Percentiles rank a stretch among this genome's conserved stretches.
Conservation (phyloP, 2,888 invertebrate genomes). For the Oscheius sp. region DNA sequence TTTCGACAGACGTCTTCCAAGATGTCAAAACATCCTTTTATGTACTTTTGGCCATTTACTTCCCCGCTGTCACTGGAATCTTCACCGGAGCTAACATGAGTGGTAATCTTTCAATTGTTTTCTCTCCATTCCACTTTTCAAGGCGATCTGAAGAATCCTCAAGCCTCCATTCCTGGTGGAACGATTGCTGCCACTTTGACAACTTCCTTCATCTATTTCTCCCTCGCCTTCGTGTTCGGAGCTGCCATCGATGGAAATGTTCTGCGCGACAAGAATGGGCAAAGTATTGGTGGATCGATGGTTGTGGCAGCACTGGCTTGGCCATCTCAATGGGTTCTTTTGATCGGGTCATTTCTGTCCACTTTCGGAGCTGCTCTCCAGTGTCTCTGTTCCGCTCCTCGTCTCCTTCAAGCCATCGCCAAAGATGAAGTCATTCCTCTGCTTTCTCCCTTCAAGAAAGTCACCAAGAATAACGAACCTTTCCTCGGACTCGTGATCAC, state of each 20-base stretch:
- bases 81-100: constrained; percentile 99
- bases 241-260: constrained; percentile 91
- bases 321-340: constrained; percentile 98
- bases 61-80: constrained; percentile 98
- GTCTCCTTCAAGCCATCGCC: constrained; percentile 89
- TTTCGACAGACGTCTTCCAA: constrained; percentile 78
- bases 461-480: constrained; percentile 95
- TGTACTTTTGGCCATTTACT: constrained; percentile 95
- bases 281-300: constrained; percentile 92
- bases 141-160: constrained; percentile 92
- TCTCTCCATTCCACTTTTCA: neutral
- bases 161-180: constrained; percentile 96
- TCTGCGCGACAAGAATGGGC: constrained; percentile 97
- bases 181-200: constrained; percentile 96
- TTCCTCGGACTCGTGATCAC: constrained; percentile 92
- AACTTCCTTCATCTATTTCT: constrained; percentile 91
- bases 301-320: constrained; percentile 97
- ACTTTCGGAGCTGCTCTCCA: constrained; percentile 93
- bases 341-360: constrained; percentile 95
- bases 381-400: constrained; percentile 75
- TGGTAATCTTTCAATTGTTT: constrained; percentile 74
- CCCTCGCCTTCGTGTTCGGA: constrained; percentile 86
- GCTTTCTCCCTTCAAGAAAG: constrained; percentile 83
- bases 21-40: constrained; percentile 93
- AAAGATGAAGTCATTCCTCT: constrained; percentile 83